phyloP scores from a whole-genome alignment of 2,113 vertebrate species.

The Astur gentilis region DNA sequence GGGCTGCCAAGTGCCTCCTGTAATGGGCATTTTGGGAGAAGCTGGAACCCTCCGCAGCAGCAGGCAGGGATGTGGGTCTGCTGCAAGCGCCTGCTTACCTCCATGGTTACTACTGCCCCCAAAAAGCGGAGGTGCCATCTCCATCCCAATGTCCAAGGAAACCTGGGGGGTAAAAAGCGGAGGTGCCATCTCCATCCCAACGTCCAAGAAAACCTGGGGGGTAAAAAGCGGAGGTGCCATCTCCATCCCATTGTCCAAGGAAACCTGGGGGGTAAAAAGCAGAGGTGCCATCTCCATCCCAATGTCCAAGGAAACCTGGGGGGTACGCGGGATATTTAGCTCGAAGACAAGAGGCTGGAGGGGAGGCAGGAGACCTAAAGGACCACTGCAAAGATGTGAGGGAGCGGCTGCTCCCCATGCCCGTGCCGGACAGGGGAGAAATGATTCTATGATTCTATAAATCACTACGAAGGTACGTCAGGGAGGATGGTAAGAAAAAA shows the following conservation, averaged over 20 bases:
- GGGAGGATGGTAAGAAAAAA: background rate
- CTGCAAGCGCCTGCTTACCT: background rate
- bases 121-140: background rate
- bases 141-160: background rate
- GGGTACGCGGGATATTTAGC: rapidly evolving
- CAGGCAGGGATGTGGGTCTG: background rate
- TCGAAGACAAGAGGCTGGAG: background rate
- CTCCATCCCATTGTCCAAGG: background rate
- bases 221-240: too few species aligned
- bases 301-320: background rate
- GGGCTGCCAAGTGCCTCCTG: background rate
- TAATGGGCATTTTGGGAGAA: background rate
- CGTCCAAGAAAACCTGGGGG: background rate
- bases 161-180: background rate
- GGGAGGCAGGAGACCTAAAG: background rate
- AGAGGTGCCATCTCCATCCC: background rate
- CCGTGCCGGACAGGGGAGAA: background rate
- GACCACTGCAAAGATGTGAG: rapidly evolving
- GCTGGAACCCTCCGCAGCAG: background rate
- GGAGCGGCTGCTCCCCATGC: background rate
- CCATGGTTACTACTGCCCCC: too few species aligned
- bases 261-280: background rate
- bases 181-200: background rate
- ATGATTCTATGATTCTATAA: too few species aligned
- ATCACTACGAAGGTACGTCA: rapidly evolving